These are phyloP conservation scores for Dasypus novemcinctus DNA, from an alignment of 2,113 vertebrate genomes.

Conservation along the genomic window DNA sequence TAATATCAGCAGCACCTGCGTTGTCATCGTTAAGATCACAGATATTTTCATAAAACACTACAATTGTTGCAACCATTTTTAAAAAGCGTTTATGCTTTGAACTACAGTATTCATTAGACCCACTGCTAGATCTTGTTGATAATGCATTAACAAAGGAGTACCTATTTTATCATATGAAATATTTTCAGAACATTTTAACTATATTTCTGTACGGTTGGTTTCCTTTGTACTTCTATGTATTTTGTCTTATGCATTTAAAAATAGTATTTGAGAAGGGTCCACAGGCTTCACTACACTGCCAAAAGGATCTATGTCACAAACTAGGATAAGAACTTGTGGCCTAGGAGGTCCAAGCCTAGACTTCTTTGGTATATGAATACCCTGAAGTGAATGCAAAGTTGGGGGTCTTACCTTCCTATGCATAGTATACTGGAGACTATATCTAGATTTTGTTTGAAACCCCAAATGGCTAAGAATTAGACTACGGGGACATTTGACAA, in stretches of 20 bases:
- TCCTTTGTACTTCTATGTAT: neutral
- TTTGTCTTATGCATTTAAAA: slow-evolving; percentile 7
- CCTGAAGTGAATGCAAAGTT: neutral
- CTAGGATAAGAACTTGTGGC: neutral
- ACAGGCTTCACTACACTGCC: neutral
- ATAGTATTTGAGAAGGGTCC: neutral
- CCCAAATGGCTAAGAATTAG: neutral
- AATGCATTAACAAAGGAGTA: neutral
- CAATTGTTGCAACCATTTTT: neutral
- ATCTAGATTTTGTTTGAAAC: neutral
- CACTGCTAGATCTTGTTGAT: neutral
- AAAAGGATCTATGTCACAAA: neutral
- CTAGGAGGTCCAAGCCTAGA: neutral
- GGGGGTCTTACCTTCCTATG: neutral
- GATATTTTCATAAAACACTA: slow-evolving; percentile 5
- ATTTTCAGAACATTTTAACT: slow-evolving; percentile 38
- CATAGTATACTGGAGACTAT: neutral
- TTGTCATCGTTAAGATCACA: slow-evolving; percentile 7
- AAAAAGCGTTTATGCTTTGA: neutral
- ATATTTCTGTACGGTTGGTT: neutral
- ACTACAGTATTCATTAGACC: neutral
- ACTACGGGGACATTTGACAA: neutral
- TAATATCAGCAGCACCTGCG: neutral
- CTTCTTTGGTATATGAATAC: neutral
- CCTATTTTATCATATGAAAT: neutral